phyloP scores from a whole-genome alignment of 37 sponge, comb jelly and placozoan species.

The Amphimedon queenslandica region DNA sequence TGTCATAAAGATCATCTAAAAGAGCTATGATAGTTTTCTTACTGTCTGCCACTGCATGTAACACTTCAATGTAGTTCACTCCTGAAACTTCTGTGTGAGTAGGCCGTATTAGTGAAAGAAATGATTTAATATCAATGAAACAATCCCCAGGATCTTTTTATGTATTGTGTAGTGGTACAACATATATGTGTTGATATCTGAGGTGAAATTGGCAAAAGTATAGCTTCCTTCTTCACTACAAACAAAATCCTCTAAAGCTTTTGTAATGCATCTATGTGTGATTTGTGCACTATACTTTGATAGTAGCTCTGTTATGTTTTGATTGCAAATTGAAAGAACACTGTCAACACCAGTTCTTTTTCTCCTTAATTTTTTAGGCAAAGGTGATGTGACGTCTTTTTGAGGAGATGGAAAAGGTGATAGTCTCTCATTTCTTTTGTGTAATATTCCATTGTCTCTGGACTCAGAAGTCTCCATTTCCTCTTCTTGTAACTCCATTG shows the following conservation, averaged over 20 bases:
- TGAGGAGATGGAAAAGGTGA: constrained; percentile 7
- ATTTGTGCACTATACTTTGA: not conserved
- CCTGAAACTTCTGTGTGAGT: constrained; percentile 23
- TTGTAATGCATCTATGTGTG: not conserved
- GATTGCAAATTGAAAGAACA: too few relatives aligned
- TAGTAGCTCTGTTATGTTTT: not conserved
- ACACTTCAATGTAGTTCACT: constrained; percentile 13
- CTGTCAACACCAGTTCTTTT: not conserved
- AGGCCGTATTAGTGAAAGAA: not conserved
- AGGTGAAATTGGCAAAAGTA: not conserved
- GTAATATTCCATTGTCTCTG: not conserved
- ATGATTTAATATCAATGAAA: constrained; percentile 11
- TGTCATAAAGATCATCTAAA: not conserved
- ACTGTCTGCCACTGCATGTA: constrained; percentile 17
- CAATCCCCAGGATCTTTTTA: not conserved
- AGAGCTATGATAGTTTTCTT: constrained; percentile 3
- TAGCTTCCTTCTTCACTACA: not conserved
- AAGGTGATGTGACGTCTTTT: not conserved
- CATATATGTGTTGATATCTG: constrained; percentile 1
- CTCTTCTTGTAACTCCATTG: not conserved
- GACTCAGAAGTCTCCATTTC: not conserved
- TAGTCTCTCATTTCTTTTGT: not conserved
- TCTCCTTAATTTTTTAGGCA: not conserved
- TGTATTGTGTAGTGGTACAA: not conserved
- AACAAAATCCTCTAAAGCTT: not conserved